phyloP scores from a whole-genome alignment of 2,797 vertebrate genomes.

The Danio albolineatus region DNA sequence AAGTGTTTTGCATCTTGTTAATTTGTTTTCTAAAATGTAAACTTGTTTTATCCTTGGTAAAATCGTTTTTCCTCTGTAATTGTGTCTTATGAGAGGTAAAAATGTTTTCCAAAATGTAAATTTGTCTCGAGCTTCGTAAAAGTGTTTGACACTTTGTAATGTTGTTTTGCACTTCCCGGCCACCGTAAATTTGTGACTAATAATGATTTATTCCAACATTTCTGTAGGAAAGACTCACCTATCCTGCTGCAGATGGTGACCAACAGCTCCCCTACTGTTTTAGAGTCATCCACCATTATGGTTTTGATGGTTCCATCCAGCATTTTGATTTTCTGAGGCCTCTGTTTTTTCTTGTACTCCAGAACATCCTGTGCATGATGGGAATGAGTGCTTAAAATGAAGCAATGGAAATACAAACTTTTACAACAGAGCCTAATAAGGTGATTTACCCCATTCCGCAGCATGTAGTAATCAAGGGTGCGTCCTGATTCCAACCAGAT shows the following conservation, averaged over 20 bases:
- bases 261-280: constrained; percentile 95
- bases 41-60: no score
- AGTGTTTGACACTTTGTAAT: no score
- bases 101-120: no score
- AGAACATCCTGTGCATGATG: constrained; percentile 84
- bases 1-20: no score
- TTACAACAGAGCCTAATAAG: constrained; percentile 27
- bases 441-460: constrained; percentile 92
- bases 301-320: constrained; percentile 96
- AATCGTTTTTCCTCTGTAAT: no score
- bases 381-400: constrained; percentile 21
- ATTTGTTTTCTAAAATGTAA: no score
- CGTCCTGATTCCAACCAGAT: constrained; percentile 98
- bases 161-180: no score
- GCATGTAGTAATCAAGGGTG: constrained; percentile 99
- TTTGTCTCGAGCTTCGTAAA: no score
- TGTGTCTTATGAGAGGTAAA: no score
- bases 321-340: constrained; percentile 98
- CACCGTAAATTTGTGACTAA: neutral
- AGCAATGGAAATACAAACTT: neutral
- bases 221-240: constrained; percentile 74
- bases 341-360: constrained; percentile 99
- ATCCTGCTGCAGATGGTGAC: constrained; percentile 98
- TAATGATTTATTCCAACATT: neutral
- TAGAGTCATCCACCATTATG: constrained; percentile 99